A percentile compares a stretch with the other conserved stretches of the same genome.
These are phyloP conservation scores for Scomber scombrus DNA, from an alignment of 2,113 vertebrate genomes.

Conservation along the genomic window DNA sequence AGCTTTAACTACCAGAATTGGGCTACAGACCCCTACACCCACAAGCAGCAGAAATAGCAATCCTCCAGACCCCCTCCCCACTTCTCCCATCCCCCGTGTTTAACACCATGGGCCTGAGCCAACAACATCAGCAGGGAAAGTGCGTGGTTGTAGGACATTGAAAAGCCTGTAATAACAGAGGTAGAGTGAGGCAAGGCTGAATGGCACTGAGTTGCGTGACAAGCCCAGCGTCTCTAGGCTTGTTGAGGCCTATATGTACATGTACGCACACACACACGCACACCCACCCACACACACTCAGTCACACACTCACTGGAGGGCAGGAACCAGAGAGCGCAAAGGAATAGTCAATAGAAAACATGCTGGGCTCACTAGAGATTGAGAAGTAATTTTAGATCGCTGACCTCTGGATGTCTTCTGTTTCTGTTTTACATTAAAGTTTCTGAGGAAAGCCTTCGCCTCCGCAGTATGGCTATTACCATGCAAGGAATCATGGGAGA, in stretches of 20 bases:
- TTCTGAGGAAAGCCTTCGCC: slow-evolving; percentile 66
- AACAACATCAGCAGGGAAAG: slow-evolving; percentile 79
- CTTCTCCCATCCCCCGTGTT: slow-evolving; percentile 39
- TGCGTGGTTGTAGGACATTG: slow-evolving; percentile 76
- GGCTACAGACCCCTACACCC: slow-evolving; percentile 52
- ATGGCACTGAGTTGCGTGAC: slow-evolving; percentile 83
- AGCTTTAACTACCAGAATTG: slow-evolving; percentile 61
- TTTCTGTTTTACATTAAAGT: slow-evolving; percentile 82
- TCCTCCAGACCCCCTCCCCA: slow-evolving; percentile 30
- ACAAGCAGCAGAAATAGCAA: slow-evolving; percentile 52
- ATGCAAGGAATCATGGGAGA: slow-evolving; percentile 72
- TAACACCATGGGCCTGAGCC: slow-evolving; percentile 73
- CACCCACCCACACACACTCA: slow-evolving; percentile 40
- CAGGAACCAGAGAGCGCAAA: slow-evolving; percentile 83
- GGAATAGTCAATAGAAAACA: slow-evolving; percentile 85
- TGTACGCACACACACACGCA: slow-evolving; percentile 55
- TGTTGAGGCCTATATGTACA: slow-evolving; percentile 82
- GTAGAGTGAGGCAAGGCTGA: slow-evolving; percentile 70
- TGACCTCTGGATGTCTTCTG: slow-evolving; percentile 81
- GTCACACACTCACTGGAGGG: slow-evolving; percentile 77
- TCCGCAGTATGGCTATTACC: slow-evolving; percentile 54
- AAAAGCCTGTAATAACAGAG: slow-evolving; percentile 83
- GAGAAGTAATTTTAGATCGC: slow-evolving; percentile 81
- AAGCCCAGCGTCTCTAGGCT: slow-evolving; percentile 85
- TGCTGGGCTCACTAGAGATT: slow-evolving; percentile 79